These are phyloP conservation scores for Ptiloglossa arizonensis DNA, from an alignment of 1,140 invertebrate species.

Conservation along the genomic window DNA sequence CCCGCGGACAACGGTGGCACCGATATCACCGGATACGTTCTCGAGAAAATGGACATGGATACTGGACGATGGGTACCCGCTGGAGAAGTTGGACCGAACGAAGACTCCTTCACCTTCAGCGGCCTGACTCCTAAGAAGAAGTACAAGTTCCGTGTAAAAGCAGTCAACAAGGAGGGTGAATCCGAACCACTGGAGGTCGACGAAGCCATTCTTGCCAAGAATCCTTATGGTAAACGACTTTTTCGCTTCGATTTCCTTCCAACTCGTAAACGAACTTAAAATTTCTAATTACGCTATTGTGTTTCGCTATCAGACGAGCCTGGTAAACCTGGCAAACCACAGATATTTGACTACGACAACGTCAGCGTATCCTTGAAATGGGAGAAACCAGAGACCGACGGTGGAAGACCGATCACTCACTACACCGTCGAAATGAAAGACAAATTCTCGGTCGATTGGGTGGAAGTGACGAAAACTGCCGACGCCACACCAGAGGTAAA, in stretches of 20 bases:
- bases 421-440: constrained; percentile 98
- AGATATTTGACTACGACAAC: constrained; percentile 97
- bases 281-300: not conserved
- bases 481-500: constrained; percentile 90
- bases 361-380: constrained; percentile 94
- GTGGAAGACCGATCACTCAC: constrained; percentile 96
- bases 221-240: constrained; percentile 92
- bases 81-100: constrained; percentile 92
- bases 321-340: constrained; percentile 93
- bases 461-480: constrained; percentile 91
- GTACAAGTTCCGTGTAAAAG: constrained; percentile 99
- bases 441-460: constrained; percentile 95
- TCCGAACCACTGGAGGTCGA: constrained; percentile 97
- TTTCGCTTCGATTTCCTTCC: no score
- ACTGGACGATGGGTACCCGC: constrained; percentile 95
- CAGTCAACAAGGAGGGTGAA: constrained; percentile 98
- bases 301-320: constrained; percentile 87
- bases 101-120: constrained; percentile 92
- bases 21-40: constrained; percentile 96
- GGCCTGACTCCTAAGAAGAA: constrained; percentile 98
- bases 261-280: not conserved
- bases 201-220: constrained; percentile 94
- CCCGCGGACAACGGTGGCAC: constrained; percentile 97
- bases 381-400: constrained; percentile 94
- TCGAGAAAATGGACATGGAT: constrained; percentile 98